phyloP scores from a whole-genome alignment of 1,140 invertebrate genomes.

The Trachymyrmex cornetzi region DNA sequence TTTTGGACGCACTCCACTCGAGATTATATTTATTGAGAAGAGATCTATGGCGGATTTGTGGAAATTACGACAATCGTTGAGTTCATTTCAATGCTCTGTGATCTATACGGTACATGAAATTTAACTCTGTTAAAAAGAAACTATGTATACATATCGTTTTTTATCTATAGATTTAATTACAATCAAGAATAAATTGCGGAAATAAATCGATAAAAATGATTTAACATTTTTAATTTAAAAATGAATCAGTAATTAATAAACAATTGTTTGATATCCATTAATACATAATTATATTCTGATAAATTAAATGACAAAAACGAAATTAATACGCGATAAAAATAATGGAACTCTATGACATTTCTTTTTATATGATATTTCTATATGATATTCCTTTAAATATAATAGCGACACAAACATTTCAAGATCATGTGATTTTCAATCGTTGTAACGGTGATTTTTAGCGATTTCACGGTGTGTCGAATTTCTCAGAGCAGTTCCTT shows the following conservation, averaged over 20 bases:
- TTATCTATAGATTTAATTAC: constrained; percentile 20
- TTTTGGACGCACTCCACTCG: neutral
- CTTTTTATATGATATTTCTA: neutral
- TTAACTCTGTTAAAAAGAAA: neutral
- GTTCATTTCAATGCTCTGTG: constrained; percentile 21
- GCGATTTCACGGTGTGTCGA: constrained; percentile 73
- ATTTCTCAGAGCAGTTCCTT: constrained; percentile 43
- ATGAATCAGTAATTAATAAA: neutral
- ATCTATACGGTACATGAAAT: neutral
- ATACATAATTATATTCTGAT: neutral
- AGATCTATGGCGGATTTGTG: constrained; percentile 26
- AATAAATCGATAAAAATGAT: neutral
- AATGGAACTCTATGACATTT: neutral
- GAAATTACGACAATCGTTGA: constrained; percentile 28
- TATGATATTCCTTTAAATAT: neutral
- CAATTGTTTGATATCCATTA: neutral
- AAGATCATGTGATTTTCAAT: neutral
- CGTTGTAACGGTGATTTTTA: constrained; percentile 36
- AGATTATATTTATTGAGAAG: constrained; percentile 52
- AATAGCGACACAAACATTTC: neutral
- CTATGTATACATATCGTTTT: neutral
- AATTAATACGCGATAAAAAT: neutral
- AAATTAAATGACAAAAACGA: neutral
- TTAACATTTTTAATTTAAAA: neutral
- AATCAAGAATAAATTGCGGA: neutral